These are phyloP conservation scores for Sinocyclocheilus maitianheensis DNA, from an alignment of 2,113 vertebrate species.

Conservation along the genomic window DNA sequence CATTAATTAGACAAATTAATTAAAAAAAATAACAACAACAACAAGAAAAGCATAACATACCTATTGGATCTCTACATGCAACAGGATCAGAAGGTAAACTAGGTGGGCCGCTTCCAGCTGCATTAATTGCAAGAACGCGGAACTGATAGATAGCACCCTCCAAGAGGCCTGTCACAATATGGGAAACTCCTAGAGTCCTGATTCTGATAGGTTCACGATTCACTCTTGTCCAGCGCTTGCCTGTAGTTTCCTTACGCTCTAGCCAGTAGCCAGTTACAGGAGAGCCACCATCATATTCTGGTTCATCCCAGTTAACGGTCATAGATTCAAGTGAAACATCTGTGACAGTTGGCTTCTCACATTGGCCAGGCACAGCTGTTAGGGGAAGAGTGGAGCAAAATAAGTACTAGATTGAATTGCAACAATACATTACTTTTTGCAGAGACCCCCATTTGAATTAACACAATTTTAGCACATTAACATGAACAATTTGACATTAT, in stretches of 20 bases:
- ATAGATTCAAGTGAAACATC: slow-evolving; percentile 89
- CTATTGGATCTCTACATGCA: slow-evolving; percentile 90
- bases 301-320: slow-evolving; percentile 97
- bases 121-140: slow-evolving; percentile 90
- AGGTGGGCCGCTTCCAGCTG: slow-evolving; percentile 90
- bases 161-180: slow-evolving; percentile 87
- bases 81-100: slow-evolving; percentile 91
- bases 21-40: background rate
- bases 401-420: background rate
- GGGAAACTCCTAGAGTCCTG: slow-evolving; percentile 88
- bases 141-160: slow-evolving; percentile 92
- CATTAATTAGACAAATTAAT: background rate
- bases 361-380: slow-evolving; percentile 92
- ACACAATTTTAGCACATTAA: background rate
- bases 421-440: background rate
- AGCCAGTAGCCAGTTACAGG: slow-evolving; percentile 91
- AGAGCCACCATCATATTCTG: slow-evolving; percentile 96
- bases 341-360: slow-evolving; percentile 93
- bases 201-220: slow-evolving; percentile 89
- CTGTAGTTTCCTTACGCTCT: slow-evolving; percentile 92
- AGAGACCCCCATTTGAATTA: background rate
- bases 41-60: slow-evolving; percentile 70
- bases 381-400: background rate
- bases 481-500: background rate
- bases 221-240: slow-evolving; percentile 92